Evolutionary conservation across 2,888 invertebrate species (phyloP), one percentile per base, ranked within the genome.

Genomic region (Neria commutata): DNA sequence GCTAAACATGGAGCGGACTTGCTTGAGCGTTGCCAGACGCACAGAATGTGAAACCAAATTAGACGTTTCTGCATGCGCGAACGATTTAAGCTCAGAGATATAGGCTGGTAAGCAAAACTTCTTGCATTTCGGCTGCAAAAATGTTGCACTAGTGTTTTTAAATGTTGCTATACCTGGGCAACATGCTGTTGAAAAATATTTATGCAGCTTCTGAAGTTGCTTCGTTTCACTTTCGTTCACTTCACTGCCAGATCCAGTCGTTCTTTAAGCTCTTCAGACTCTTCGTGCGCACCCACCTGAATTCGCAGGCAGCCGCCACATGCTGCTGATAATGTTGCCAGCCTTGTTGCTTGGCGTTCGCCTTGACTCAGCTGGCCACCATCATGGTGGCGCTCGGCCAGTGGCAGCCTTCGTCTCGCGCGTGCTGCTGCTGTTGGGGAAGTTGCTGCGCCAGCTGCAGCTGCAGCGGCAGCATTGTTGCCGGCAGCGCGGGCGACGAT

Each of bases 311-410:
- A 40, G 21, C 25, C 16, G 51, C 33, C 29, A 21, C 49, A 33
- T 33, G 29, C 19, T 25, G 25, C 17, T 24, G 17, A 23, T 33
- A 33, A 10, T 56, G 37, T 47, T 33, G 46, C 33, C 25, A 11
- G n/a, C 24, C 6, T 33, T n/a, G 14, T 21, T 29, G 19, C 10
- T 25, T 49, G 16, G 11, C 50, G 37, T 19, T 42, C 25, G 58
- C 62, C 60, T 42, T 29, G 34, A 70, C 77, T 81, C 81, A 81
- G 77, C 81, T 81, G 69, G 80, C 79, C 68, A 80, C 78, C 69
- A 81, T 75, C 59, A 78, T 76, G 65, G 76, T 68, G 60, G 76
- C 75, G 69, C 74, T 75, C 64, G 76, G 75, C 78, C 74, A 75
- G 68, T 68, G 75, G 71, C 74, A 73, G 60, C 67, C 65, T 60